Evolutionary conservation across 1,140 invertebrate species (phyloP).

Genomic region (Drosophila nikananu): DNA sequence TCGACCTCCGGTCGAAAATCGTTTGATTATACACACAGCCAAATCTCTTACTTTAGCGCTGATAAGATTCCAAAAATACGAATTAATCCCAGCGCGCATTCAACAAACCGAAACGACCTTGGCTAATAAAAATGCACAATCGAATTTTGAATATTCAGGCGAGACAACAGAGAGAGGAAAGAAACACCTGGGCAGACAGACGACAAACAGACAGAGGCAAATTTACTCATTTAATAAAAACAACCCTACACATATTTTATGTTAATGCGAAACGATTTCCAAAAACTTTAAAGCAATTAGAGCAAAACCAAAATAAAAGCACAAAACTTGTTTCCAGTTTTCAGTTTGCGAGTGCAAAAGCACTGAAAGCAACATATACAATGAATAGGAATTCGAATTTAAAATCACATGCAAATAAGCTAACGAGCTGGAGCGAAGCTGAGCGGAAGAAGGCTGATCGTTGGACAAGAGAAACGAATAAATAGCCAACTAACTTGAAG

Average conservation of each 20-base stretch:
- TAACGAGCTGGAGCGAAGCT: neutral
- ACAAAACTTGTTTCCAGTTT: conserved; percentile 24
- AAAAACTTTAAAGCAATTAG: conserved; percentile 23
- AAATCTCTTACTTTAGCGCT: neutral
- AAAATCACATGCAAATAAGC: conserved; percentile 22
- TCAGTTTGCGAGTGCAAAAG: conserved; percentile 35
- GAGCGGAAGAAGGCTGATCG: conserved; percentile 1
- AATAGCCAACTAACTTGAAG: conserved; percentile 1
- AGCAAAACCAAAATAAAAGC: conserved; percentile 28
- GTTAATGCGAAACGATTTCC: conserved; percentile 5
- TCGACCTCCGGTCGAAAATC: too few species aligned
- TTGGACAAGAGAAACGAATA: conserved; percentile 2
- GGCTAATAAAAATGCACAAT: conserved; percentile 32
- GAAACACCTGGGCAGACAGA: conserved; percentile 10
- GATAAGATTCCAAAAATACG: conserved; percentile 15
- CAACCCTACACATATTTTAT: conserved; percentile 15
- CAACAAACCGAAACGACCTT: conserved; percentile 10
- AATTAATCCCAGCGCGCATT: conserved; percentile 15
- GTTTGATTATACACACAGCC: conserved; percentile 15
- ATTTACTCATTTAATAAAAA: conserved; percentile 16
- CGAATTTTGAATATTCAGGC: conserved; percentile 18
- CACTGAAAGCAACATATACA: conserved; percentile 12
- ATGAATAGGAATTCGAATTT: conserved; percentile 25
- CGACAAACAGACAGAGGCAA: conserved; percentile 5
- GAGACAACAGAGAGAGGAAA: conserved; percentile 3